Evolutionary conservation across 1,140 invertebrate species (phyloP).

Genomic region (Philopotamus ludificatus): DNA sequence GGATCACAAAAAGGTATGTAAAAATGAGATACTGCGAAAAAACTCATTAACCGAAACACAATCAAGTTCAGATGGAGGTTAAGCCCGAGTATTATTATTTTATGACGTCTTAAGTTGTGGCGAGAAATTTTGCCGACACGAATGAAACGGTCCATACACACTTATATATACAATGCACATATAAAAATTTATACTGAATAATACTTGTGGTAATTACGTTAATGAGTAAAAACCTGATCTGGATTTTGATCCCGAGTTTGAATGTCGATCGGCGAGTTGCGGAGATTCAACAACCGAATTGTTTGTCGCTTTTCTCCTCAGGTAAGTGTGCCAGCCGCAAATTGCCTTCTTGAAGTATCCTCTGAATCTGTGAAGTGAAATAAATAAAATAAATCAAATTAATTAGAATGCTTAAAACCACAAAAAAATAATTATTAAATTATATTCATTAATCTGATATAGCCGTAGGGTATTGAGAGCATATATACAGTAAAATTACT

Average conservation of each 20-base stretch:
- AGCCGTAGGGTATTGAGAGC: too few species aligned
- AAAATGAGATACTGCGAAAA: too few species aligned
- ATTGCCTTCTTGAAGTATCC: slow-evolving; percentile 42
- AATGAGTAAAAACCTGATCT: slow-evolving; percentile 43
- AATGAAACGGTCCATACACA: too few species aligned
- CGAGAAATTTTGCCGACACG: too few species aligned
- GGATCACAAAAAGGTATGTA: too few species aligned
- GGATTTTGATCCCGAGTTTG: slow-evolving; percentile 39
- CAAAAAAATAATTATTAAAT: background rate
- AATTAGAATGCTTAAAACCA: background rate
- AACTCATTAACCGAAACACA: too few species aligned
- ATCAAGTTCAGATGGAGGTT: too few species aligned
- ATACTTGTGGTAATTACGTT: slow-evolving; percentile 38
- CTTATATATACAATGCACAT: background rate
- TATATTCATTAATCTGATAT: too few species aligned
- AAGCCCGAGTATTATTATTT: too few species aligned
- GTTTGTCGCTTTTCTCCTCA: slow-evolving; percentile 37
- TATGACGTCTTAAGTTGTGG: too few species aligned
- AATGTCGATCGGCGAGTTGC: slow-evolving; percentile 37
- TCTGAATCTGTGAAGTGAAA: slow-evolving; percentile 34
- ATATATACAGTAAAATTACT: too few species aligned
- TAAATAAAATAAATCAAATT: background rate
- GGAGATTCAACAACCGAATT: slow-evolving; percentile 37
- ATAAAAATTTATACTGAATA: slow-evolving; percentile 11
- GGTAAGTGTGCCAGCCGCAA: slow-evolving; percentile 38